Conservation (phyloP, 2,888 invertebrate genomes). For the Pristionchus mayeri region DNA sequence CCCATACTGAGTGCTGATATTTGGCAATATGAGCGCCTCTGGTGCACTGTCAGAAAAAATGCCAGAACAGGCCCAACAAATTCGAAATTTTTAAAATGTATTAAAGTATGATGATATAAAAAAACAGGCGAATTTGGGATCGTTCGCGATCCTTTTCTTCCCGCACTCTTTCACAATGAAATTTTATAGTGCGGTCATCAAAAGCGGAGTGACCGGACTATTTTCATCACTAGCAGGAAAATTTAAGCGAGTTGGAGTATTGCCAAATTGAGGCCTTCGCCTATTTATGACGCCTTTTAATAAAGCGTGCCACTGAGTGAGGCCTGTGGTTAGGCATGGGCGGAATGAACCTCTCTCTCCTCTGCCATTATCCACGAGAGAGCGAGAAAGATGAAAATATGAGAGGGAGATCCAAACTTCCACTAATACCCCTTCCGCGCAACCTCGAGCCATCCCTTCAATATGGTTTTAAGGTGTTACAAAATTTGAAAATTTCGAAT, state of each 20-base stretch:
- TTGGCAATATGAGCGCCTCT: too few relatives aligned
- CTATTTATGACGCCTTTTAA: slow-evolving; percentile 39
- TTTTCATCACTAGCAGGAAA: neutral
- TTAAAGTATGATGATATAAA: neutral
- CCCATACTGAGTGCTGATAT: too few relatives aligned
- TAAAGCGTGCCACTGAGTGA: neutral
- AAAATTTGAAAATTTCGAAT: too few relatives aligned
- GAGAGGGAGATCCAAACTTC: neutral
- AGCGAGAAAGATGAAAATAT: neutral
- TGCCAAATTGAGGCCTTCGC: neutral
- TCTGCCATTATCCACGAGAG: neutral
- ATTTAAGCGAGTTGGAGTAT: neutral
- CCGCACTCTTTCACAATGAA: neutral
- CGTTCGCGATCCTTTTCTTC: too few relatives aligned
- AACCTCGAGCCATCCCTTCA: neutral
- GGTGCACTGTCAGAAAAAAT: too few relatives aligned
- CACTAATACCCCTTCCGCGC: neutral
- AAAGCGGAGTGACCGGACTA: neutral
- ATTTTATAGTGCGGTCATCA: slow-evolving; percentile 9
- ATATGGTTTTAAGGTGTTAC: neutral
- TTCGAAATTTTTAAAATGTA: too few relatives aligned
- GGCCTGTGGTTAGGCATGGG: slow-evolving; percentile 14
- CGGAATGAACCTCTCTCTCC: neutral
- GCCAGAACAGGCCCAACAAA: too few relatives aligned
- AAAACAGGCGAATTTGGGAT: too few relatives aligned